Base-by-base conservation (phyloP, 2,888 invertebrate species). In the Crossocerus cetratus region DNA sequence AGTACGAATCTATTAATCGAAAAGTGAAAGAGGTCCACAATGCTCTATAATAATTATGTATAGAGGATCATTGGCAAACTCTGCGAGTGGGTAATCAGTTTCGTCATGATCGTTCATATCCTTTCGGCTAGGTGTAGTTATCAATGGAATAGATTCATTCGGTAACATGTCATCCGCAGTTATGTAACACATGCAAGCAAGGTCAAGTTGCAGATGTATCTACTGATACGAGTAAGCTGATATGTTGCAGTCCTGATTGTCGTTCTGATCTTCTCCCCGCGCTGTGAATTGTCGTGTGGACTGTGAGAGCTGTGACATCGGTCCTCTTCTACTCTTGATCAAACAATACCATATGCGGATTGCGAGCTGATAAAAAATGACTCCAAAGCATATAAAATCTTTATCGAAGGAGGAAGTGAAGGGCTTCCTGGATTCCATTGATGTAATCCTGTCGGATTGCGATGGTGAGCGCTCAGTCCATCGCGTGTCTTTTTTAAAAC, bases 391-490 rank as follows among this genome's bases (percentile, higher is more conserved):
- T 87, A 90, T 95, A 76, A 89, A 92, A 77, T 93, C 93, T 63
- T 91, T 93, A 22, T 87, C 92, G 2, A 91, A 92, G 84, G 92
- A 91, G 58, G 93, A 94, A 86, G 90, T 94, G 63, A 91, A 92
- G 85, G 42, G 45, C 14, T 76, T 80, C 13, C 45, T 80, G 2
- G 56, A 70, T 3, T 78, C 80, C 0, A 68, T 80, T 13, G 80
- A 80, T 53, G 77, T 80, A 3, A 43, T 80, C 22, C 8, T 80
- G 32, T 76, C 78, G 14, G 80, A 80, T 23, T 80, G 80, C 18
- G 81, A 81, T 49, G 80, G 80, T 80, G 60, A 76, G 78, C 70
- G 8, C 5, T 32, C 32, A 32, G 3, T 32, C 32, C 3, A 32
- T 32, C 32, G 32, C 32, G 8, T 32, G 32, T 5, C 8, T 1